phyloP scores from a whole-genome alignment of 2,888 invertebrate genomes.

The Bugulina stolonifera region DNA sequence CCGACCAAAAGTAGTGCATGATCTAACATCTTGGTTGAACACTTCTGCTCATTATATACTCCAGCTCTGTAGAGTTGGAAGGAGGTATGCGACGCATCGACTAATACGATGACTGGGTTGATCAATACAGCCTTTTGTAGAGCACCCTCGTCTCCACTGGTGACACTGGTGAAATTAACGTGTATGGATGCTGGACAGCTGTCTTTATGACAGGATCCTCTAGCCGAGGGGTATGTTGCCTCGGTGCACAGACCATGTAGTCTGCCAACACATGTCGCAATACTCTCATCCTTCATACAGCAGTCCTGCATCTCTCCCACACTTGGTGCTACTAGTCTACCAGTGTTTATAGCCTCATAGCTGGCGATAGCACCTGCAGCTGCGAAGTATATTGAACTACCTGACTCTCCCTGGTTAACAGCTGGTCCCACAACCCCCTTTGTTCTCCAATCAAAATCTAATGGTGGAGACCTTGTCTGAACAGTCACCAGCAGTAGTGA shows the following conservation, averaged over 20 bases:
- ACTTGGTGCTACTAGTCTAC: slow-evolving; percentile 31
- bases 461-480: background rate
- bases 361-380: slow-evolving; percentile 34
- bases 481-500: no score
- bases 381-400: slow-evolving; percentile 36
- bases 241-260: slow-evolving; percentile 36
- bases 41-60: slow-evolving; percentile 27
- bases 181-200: background rate
- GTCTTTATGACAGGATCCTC: background rate
- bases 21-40: slow-evolving; percentile 26
- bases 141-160: background rate
- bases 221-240: slow-evolving; percentile 30
- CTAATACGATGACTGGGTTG: slow-evolving; percentile 33
- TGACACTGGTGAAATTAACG: background rate
- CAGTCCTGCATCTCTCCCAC: background rate
- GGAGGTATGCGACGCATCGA: slow-evolving; percentile 36
- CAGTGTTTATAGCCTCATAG: slow-evolving; percentile 31
- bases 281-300: slow-evolving; percentile 33
- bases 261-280: slow-evolving; percentile 34
- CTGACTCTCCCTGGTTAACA: slow-evolving; percentile 41
- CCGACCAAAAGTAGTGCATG: slow-evolving; percentile 30
- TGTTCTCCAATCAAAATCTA: slow-evolving; percentile 33
- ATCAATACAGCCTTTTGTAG: slow-evolving; percentile 17
- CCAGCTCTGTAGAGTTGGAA: slow-evolving; percentile 33
- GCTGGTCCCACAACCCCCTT: slow-evolving; percentile 34